Conservation (phyloP, 2,888 invertebrate genomes). For the Pristionchus japonicus region DNA sequence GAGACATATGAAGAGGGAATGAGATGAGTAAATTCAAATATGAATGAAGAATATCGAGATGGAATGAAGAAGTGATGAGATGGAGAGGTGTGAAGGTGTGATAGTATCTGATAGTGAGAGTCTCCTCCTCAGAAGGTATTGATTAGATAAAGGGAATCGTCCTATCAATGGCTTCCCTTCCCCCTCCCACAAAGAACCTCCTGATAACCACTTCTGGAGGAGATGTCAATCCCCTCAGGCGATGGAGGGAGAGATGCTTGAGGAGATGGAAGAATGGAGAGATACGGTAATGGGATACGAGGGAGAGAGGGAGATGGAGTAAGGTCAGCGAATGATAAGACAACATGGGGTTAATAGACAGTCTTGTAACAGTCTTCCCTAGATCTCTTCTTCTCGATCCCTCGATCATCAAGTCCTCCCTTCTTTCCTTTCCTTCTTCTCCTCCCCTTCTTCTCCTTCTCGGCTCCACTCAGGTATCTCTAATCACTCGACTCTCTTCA, state of each 20-base stretch:
- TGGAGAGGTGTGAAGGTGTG: background rate
- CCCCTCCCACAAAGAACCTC: constrained; percentile 36
- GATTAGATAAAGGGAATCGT: constrained; percentile 44
- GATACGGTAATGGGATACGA: background rate
- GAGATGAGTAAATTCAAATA: background rate
- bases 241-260: background rate
- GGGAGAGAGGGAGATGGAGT: background rate
- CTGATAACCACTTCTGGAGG: constrained; percentile 14
- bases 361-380: too few relatives aligned
- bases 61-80: background rate
- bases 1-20: background rate
- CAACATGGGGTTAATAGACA: background rate
- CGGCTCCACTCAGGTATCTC: constrained; percentile 18
- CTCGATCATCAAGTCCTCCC: background rate
- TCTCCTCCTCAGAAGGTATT: constrained; percentile 17
- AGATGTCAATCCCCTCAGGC: background rate
- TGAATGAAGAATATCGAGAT: background rate
- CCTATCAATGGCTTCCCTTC: constrained; percentile 6
- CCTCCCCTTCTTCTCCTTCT: constrained; percentile 13
- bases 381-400: background rate
- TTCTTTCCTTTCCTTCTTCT: background rate
- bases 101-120: background rate
- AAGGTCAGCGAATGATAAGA: background rate
- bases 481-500: constrained; percentile 4
- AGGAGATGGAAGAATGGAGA: background rate